These are phyloP conservation scores for Pangasianodon hypophthalmus DNA, from an alignment of 2,113 vertebrate species.

Conservation along the genomic window DNA sequence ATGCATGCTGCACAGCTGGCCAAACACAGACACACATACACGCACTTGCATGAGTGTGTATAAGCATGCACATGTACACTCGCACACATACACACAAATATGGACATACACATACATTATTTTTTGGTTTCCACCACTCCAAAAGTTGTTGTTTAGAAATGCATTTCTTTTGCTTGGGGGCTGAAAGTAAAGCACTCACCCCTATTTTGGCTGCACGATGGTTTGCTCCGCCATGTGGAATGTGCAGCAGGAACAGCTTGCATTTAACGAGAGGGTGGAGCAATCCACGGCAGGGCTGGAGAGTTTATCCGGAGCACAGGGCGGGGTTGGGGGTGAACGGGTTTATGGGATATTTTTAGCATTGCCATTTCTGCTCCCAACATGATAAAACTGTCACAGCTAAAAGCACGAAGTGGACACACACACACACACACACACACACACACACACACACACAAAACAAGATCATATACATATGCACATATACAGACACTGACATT, in stretches of 20 bases:
- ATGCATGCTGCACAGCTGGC: conserved; percentile 58
- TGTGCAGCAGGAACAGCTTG: conserved; percentile 66
- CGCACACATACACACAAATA: conserved; percentile 7
- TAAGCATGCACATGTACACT: conserved; percentile 28
- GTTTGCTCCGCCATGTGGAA: conserved; percentile 67
- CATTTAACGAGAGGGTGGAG: conserved; percentile 70
- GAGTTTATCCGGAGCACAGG: conserved; percentile 56
- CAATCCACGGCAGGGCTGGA: conserved; percentile 43
- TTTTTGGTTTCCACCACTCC: background rate
- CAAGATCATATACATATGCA: conserved; percentile 5
- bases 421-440: background rate
- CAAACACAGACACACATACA: conserved; percentile 45
- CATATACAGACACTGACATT: background rate
- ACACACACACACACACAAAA: background rate
- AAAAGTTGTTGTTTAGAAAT: conserved; percentile 1
- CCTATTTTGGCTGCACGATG: conserved; percentile 63
- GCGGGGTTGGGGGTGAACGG: conserved; percentile 60
- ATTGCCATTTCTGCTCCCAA: conserved; percentile 59
- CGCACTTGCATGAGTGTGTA: conserved; percentile 12
- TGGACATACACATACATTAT: background rate
- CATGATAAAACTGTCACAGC: conserved; percentile 47
- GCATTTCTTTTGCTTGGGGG: background rate
- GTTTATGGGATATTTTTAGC: conserved; percentile 73
- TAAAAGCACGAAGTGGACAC: conserved; percentile 16
- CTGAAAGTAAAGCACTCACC: conserved; percentile 19